Evolutionary conservation across 2,888 invertebrate genomes (phyloP), one percentile per base, ranked within the genome.

Genomic region (Dasypogon diadema): DNA sequence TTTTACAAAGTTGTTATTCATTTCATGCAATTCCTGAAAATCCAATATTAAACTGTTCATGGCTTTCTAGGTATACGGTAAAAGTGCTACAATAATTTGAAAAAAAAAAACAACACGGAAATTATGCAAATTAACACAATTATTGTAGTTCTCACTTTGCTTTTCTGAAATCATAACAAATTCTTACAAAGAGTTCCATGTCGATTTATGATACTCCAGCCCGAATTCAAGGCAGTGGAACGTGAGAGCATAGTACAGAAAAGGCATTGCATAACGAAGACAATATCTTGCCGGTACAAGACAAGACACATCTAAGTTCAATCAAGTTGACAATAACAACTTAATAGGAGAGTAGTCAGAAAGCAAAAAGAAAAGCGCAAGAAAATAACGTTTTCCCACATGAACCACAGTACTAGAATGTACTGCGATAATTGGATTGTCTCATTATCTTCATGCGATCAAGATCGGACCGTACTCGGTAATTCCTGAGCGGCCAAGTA

Each of bases 381-480:
- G 48, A 65, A 68, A 68, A 22, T n/a, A n/a, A n/a, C n/a, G n/a
- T 63, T 10, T 68, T 68, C 26, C 48, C 65, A 48, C 65, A 68
- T 16, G 24, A 26, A 48, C 48, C 22, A 16, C 21, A 2, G 6
- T 18, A 26, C 26, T 5, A 60, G 37, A 60, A 37, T 18, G 18
- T 34, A 24, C 30, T 21, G 34, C 60, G 30, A 65, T 65, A 65
- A 65, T 65, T 65, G 46, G 22, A 46, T 12, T 18, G 65, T 48
- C 65, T 65, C 24, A 46, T 63, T 46, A 46, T 24, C 65, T 48
- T 24, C 24, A 8, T 68, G 8, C 48, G 65, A 68, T 68, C 26
- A 16, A 48, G 10, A 21, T 37, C 16, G 37, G 21, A n/a, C 14
- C 16, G 3, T 30, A 30, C 30, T 30, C 30, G 30, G 30, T 3